Percentiles rank a stretch among this genome's conserved stretches.
Evolutionary conservation across 2,113 vertebrate species (phyloP).

Genomic region (Lipophrys pholis): DNA sequence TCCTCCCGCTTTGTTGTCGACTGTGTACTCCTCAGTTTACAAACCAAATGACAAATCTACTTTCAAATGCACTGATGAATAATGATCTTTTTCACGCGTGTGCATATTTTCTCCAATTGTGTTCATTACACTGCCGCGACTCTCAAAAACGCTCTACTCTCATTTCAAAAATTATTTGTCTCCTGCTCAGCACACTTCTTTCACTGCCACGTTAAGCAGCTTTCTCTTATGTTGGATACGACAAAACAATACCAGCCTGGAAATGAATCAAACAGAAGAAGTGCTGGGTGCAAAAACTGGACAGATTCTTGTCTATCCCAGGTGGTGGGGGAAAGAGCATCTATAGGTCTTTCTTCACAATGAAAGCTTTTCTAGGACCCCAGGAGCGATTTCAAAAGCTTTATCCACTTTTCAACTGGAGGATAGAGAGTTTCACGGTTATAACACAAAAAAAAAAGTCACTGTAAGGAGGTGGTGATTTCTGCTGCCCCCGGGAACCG

Average conservation of each 20-base stretch:
- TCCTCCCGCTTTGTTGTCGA: conserved; percentile 14
- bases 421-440: neutral
- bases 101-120: neutral
- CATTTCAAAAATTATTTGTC: neutral
- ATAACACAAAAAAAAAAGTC: neutral
- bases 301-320: neutral
- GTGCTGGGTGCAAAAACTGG: too few species aligned
- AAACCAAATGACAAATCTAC: conserved; percentile 2
- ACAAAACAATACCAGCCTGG: neutral
- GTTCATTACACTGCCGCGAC: neutral
- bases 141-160: neutral
- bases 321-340: neutral
- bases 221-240: neutral
- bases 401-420: conserved; percentile 4
- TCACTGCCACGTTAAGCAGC: neutral
- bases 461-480: neutral
- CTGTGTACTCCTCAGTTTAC: neutral
- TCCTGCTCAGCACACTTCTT: neutral
- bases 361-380: conserved; percentile 4
- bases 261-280: neutral
- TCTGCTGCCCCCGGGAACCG: neutral
- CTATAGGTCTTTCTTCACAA: conserved; percentile 24
- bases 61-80: neutral
- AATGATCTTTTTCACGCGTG: neutral
- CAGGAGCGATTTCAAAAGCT: conserved; percentile 1